Conservation (phyloP, 2,888 invertebrate genomes). For the Pherbina coryleti region DNA sequence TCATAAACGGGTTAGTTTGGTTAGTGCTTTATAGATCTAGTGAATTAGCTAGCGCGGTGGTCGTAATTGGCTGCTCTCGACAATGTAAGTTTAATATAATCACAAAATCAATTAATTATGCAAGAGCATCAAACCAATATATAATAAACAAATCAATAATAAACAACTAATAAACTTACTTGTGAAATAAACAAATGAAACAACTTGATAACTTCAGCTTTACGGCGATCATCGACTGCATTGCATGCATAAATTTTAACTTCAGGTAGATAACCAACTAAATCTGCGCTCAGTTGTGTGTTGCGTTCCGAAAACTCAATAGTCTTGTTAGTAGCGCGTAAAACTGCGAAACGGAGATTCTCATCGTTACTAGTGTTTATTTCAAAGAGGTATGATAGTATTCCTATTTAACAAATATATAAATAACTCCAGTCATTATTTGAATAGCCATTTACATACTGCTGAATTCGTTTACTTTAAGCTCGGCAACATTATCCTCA, state of each 20-base stretch:
- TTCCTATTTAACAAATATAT: slow-evolving; percentile 50
- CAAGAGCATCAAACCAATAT: no score
- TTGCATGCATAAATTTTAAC: slow-evolving; percentile 48
- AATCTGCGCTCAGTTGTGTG: slow-evolving; percentile 60
- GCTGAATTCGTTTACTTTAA: slow-evolving; percentile 62
- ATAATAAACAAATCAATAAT: neutral
- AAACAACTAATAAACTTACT: slow-evolving; percentile 45
- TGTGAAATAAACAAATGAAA: slow-evolving; percentile 57
- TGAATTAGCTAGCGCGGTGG: no score
- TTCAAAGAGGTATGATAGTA: slow-evolving; percentile 63
- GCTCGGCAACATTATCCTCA: slow-evolving; percentile 50
- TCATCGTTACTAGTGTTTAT: slow-evolving; percentile 53
- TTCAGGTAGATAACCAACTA: slow-evolving; percentile 60
- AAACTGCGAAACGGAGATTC: slow-evolving; percentile 51
- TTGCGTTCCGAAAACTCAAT: slow-evolving; percentile 57
- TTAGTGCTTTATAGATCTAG: no score
- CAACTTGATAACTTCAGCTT: slow-evolving; percentile 59
- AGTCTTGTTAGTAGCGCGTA: slow-evolving; percentile 60
- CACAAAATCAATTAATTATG: no score
- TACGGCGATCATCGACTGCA: slow-evolving; percentile 51
- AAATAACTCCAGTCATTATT: neutral
- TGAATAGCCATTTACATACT: slow-evolving; percentile 52
- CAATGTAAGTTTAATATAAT: no score
- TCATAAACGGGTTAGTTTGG: no score
- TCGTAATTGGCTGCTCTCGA: no score